A percentile compares a stretch with the other conserved stretches of the same genome.
Evolutionary conservation across 2,888 invertebrate species (phyloP).

Genomic region (Orchesella flavescens): DNA sequence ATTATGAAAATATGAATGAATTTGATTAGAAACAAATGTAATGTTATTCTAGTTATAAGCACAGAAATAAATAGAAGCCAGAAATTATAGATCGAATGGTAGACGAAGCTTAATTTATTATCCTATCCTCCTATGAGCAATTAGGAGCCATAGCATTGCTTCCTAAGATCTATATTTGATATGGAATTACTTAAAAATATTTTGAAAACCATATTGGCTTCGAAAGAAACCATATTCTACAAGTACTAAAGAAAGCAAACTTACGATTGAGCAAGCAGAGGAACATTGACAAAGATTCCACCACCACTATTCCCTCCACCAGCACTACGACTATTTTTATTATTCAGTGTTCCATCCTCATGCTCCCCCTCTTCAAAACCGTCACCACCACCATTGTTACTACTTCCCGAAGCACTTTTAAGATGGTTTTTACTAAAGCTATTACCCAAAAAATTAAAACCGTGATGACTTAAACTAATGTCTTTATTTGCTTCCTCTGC

Average conservation of each 20-base stretch:
- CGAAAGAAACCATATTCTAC: too few relatives aligned
- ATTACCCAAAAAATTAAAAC: constrained; percentile 60
- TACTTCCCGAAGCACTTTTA: constrained; percentile 23
- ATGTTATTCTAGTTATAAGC: too few relatives aligned
- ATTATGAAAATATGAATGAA: too few relatives aligned
- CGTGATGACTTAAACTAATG: constrained; percentile 58
- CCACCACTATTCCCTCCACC: constrained; percentile 30
- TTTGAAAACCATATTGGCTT: too few relatives aligned
- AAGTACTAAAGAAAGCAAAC: constrained; percentile 19
- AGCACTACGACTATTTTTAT: constrained; percentile 43
- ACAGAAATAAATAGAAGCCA: too few relatives aligned
- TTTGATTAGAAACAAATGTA: too few relatives aligned
- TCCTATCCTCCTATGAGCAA: too few relatives aligned
- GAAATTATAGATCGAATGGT: too few relatives aligned
- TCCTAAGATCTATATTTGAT: too few relatives aligned
- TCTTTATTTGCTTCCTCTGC: constrained; percentile 54
- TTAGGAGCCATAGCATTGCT: too few relatives aligned
- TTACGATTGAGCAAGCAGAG: constrained; percentile 70
- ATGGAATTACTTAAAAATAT: too few relatives aligned
- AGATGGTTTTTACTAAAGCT: constrained; percentile 42
- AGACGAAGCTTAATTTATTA: too few relatives aligned
- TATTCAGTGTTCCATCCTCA: constrained; percentile 39
- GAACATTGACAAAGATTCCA: constrained; percentile 65
- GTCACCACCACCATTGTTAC: constrained; percentile 6
- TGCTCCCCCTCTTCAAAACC: constrained; percentile 44